Evolutionary conservation across 2,888 invertebrate genomes (phyloP), one percentile per base, ranked within the genome.

Genomic region (Rhagium mordax): DNA sequence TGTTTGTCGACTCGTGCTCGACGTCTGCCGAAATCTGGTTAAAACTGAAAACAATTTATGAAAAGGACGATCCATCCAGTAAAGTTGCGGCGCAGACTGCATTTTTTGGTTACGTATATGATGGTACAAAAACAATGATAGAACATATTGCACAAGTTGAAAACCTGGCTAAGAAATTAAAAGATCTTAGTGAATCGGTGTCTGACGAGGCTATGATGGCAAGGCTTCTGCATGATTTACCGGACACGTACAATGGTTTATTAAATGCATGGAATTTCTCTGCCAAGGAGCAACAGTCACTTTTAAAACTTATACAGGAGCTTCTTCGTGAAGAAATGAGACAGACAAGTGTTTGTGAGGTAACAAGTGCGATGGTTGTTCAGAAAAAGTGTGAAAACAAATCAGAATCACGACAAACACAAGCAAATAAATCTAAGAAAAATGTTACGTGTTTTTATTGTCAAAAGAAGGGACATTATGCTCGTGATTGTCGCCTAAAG

Each of bases 211-310:
- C 47, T 47, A 3, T 47, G 8, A 47, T 47, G 8, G 47, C 47
- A n/a, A 3, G 47, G 8, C 15, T 47, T 5, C 8, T 47, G 8
- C 15, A 47, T 15, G 8, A 47, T 47, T 47, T 47, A 7, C 47
- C 47, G 3, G 47, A 47, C 3, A 47, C 47, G 5, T 57, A 57
- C 27, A 57, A 15, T n/a, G 57, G 57, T 0, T 29, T 57, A 16
- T 15, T 57, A n/a, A n/a, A n/a, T n/a, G 1, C 57, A 5, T 57
- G 57, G 57, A 57, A 57, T 57, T 57, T 57, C 24, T 57, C 15
- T n/a, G 29, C 57, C 29, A 57, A 57, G 13, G 57, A 57, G 15
- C 57, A 57, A 29, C 57, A 57, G 16, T 27, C 57, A 3, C 57
- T 5, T 5, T 57, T 7, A 27, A 57, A 57, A n/a, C 57, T 57